These are phyloP conservation scores for Cydia strobilella DNA, from an alignment of 1,140 invertebrate genomes.

Conservation along the genomic window DNA sequence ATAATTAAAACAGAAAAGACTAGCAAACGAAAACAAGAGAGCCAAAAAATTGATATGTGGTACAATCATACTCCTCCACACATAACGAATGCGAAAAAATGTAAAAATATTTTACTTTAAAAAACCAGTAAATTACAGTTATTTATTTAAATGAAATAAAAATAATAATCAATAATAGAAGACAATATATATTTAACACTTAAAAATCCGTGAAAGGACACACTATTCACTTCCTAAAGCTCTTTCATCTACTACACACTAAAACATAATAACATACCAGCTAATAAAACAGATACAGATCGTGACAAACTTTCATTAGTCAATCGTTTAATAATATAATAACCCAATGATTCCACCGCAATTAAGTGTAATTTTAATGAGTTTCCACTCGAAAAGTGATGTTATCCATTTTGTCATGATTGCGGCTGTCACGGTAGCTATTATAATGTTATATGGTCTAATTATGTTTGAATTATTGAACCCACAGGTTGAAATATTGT, in stretches of 20 bases:
- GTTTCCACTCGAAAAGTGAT: conserved; percentile 38
- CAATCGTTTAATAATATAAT: conserved; percentile 14
- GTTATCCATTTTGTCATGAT: conserved; percentile 27
- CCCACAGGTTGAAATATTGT: no score
- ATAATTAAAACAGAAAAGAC: no score
- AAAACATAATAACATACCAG: background rate
- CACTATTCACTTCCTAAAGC: background rate
- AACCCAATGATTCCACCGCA: conserved; percentile 37
- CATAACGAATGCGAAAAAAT: no score
- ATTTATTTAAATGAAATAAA: no score
- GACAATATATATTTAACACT: no score
- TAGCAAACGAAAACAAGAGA: no score
- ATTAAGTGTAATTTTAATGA: conserved; percentile 40
- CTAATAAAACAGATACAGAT: conserved; percentile 37
- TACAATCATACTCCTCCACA: no score
- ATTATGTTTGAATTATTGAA: background rate
- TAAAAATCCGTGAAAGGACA: background rate
- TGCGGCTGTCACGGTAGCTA: background rate
- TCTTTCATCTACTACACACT: background rate
- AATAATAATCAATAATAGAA: no score
- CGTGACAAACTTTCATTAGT: conserved; percentile 32
- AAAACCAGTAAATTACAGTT: no score
- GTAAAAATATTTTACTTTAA: no score
- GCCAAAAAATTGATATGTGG: no score
- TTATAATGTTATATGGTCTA: background rate